These are phyloP conservation scores for Chaetogeoica ovagalla DNA, from an alignment of 2,888 invertebrate species.

Conservation along the genomic window DNA sequence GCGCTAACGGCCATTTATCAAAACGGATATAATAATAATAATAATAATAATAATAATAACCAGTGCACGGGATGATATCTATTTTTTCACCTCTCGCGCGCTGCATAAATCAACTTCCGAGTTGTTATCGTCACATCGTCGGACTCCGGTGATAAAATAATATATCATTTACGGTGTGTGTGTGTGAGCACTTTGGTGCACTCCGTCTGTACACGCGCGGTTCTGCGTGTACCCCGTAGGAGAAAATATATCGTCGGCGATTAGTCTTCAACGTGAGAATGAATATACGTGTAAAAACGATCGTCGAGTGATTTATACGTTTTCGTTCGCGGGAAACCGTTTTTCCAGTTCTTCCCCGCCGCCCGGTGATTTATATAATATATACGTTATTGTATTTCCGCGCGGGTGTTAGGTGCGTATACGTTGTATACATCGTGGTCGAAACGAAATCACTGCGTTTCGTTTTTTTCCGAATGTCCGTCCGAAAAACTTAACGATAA, in stretches of 20 bases:
- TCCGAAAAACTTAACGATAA: neutral
- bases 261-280: slow-evolving; percentile 39
- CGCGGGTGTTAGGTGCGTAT: neutral
- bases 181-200: slow-evolving; percentile 3
- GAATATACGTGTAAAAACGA: slow-evolving; percentile 36
- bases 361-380: slow-evolving; percentile 24
- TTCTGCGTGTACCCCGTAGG: slow-evolving; percentile 12
- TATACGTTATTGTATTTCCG: neutral
- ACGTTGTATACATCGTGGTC: neutral
- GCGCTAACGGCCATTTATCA: slow-evolving; percentile 37
- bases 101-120: slow-evolving; percentile 48
- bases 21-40: too few relatives aligned
- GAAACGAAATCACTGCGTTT: neutral
- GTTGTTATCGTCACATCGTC: slow-evolving; percentile 45
- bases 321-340: slow-evolving; percentile 24
- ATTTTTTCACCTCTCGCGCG: slow-evolving; percentile 33
- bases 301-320: slow-evolving; percentile 47
- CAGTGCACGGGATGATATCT: slow-evolving; percentile 25
- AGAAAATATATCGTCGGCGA: slow-evolving; percentile 41
- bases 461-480: neutral
- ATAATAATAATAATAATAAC: too few relatives aligned
- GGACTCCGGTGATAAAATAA: slow-evolving; percentile 47
- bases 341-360: slow-evolving; percentile 5
- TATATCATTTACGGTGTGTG: slow-evolving; percentile 18
- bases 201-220: slow-evolving; percentile 4